These are phyloP conservation scores for Actinia tenebrosa DNA, from an alignment of 64 coral and sea anemone genomes.

Conservation along the genomic window DNA sequence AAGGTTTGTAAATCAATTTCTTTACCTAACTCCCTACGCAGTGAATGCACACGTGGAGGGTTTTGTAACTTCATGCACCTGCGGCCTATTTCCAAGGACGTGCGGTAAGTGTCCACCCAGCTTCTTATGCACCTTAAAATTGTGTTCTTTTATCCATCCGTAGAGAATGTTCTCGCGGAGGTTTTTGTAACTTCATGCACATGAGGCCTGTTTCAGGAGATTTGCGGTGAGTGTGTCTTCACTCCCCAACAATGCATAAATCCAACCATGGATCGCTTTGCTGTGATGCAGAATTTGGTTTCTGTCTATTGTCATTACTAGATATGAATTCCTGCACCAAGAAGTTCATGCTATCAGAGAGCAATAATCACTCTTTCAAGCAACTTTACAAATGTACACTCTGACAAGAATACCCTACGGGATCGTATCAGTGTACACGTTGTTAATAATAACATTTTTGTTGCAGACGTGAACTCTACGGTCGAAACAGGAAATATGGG, in stretches of 20 bases:
- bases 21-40: constrained; percentile 54
- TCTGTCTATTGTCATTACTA: background rate
- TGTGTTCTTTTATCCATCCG: constrained; percentile 65
- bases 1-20: constrained; percentile 7
- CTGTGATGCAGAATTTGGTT: background rate
- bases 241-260: background rate
- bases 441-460: background rate
- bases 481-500: constrained; percentile 16
- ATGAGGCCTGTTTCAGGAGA: constrained; percentile 90
- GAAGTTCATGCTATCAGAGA: background rate
- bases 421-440: background rate
- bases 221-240: constrained; percentile 67
- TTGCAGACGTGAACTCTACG: constrained; percentile 28
- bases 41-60: constrained; percentile 98
- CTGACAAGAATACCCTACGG: too few relatives aligned
- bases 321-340: background rate
- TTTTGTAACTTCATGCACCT: constrained; percentile 99
- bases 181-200: constrained; percentile 99
- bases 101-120: constrained; percentile 59
- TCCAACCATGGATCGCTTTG: background rate
- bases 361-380: too few relatives aligned
- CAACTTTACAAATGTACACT: too few relatives aligned
- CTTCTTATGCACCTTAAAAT: constrained; percentile 45
- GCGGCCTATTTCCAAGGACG: constrained; percentile 89
- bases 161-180: constrained; percentile 85